Base-by-base conservation (phyloP, 2,797 vertebrate species). In the Sebastes itinus region DNA sequence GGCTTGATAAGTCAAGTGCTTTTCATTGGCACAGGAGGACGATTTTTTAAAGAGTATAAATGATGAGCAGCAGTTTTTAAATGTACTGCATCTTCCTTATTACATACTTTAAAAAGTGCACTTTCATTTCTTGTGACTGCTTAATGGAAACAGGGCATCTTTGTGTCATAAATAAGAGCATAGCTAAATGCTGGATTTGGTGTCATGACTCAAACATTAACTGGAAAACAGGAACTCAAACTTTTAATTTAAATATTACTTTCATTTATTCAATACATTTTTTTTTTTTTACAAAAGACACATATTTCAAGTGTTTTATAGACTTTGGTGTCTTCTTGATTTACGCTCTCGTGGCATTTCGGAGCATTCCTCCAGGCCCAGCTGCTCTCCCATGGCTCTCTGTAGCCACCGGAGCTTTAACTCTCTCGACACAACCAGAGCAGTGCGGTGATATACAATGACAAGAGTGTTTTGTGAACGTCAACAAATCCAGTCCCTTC, bases 321-420 rank as follows among this genome's bases (percentile, higher is more conserved):
- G 72, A 84, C 79, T 78, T 82, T 30, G 27, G 46, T 55, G 69
- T 68, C 72, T 54, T 49, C 74, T 83, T 85, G 87, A 91, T 93
- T 92, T 87, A 91, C 59, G 8, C 69, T 85, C 68, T 28, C 54
- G 0, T 87, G 88, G 81, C 86, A 77, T 93, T 94, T 92, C 74
- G 46, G 32, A 88, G 84, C 92, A 92, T 94, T 94, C 93, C 89
- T 88, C 80, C 6, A 49, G 28, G 58, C 83, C 83, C 27, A 14
- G 46, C 69, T 5, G 60, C 80, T 90, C 84, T 92, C 68, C 88
- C 87, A 23, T 63, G 77, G 77, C 80, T 84, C 68, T 86, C 66
- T 23, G 59, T 62, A 68, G 79, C 71, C 71, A 63, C 63, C 23
- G 32, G 32, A 75, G 72, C 87, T 85, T 91, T 83, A 88, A 85